Percentiles rank a stretch among this genome's conserved stretches.
Evolutionary conservation across 2,888 invertebrate genomes (phyloP).

Genomic region (Netelia inedita): DNA sequence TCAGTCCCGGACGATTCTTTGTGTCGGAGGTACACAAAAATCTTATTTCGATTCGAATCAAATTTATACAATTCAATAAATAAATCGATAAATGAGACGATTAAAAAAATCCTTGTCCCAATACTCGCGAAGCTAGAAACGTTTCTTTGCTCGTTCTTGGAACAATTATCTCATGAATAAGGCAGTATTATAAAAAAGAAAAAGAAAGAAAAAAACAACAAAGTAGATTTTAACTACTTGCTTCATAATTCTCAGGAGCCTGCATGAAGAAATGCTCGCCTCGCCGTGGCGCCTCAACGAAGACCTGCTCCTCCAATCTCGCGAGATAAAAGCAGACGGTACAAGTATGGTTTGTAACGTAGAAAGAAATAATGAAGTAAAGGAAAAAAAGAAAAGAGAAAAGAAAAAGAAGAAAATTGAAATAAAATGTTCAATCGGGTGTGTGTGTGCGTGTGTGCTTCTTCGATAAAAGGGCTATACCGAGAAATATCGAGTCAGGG

Average conservation of each 20-base stretch:
- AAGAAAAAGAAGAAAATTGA: slow-evolving; percentile 3
- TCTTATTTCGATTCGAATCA: not conserved
- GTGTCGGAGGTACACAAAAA: not conserved
- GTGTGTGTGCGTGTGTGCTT: slow-evolving; percentile 47
- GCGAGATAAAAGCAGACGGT: slow-evolving; percentile 32
- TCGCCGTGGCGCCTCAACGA: slow-evolving; percentile 55
- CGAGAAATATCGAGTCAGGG: slow-evolving; percentile 51
- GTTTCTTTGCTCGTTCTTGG: slow-evolving; percentile 15
- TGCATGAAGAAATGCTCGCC: slow-evolving; percentile 1
- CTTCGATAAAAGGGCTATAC: slow-evolving; percentile 63
- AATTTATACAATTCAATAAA: not conserved
- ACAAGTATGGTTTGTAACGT: slow-evolving; percentile 43
- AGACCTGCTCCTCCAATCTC: slow-evolving; percentile 68
- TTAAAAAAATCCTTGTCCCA: not conserved
- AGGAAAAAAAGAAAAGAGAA: slow-evolving; percentile 28
- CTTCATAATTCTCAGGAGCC: slow-evolving; percentile 35
- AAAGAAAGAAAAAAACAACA: not conserved
- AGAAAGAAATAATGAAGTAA: slow-evolving; percentile 17
- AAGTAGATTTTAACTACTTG: slow-evolving; percentile 9
- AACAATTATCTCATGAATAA: slow-evolving; percentile 53
- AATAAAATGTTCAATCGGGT: slow-evolving; percentile 58
- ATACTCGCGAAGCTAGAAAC: not conserved
- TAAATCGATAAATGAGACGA: not conserved
- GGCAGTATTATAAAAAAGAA: slow-evolving; percentile 8
- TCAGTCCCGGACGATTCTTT: not conserved